phyloP scores from a whole-genome alignment of 1,140 invertebrate genomes.

The Antheraea pernyi region DNA sequence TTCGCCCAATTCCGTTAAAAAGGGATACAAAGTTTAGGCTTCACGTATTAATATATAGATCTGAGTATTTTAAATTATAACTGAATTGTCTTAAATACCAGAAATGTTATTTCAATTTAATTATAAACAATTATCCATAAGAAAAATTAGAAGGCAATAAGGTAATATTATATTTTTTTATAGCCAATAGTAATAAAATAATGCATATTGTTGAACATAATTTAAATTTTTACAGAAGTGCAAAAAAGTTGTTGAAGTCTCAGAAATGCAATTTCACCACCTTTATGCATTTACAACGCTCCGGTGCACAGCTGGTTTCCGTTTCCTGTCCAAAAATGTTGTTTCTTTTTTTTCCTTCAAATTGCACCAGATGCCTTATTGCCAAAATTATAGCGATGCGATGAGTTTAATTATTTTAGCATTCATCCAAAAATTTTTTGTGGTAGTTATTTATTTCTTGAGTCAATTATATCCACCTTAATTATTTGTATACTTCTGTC shows the following conservation, averaged over 20 bases:
- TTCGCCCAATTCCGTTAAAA: too few species aligned
- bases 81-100: too few species aligned
- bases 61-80: too few species aligned
- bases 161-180: too few species aligned
- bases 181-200: too few species aligned
- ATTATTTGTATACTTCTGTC: too few species aligned
- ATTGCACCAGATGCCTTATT: slow-evolving; percentile 59
- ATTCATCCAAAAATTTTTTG: not conserved
- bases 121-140: too few species aligned
- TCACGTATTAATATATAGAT: too few species aligned
- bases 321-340: slow-evolving; percentile 66
- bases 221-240: not conserved
- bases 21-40: too few species aligned
- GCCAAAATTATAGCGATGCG: slow-evolving; percentile 19
- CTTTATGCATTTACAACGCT: slow-evolving; percentile 64
- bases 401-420: not conserved
- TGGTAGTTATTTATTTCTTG: not conserved
- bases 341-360: slow-evolving; percentile 53
- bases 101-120: too few species aligned
- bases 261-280: slow-evolving; percentile 74
- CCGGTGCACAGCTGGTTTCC: slow-evolving; percentile 71
- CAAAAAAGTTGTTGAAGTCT: slow-evolving; percentile 59
- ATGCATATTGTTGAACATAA: not conserved
- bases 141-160: too few species aligned
- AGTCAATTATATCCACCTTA: too few species aligned